Evolutionary conservation across 2,888 invertebrate genomes (phyloP).

Genomic region (Neoascia interrupta): DNA sequence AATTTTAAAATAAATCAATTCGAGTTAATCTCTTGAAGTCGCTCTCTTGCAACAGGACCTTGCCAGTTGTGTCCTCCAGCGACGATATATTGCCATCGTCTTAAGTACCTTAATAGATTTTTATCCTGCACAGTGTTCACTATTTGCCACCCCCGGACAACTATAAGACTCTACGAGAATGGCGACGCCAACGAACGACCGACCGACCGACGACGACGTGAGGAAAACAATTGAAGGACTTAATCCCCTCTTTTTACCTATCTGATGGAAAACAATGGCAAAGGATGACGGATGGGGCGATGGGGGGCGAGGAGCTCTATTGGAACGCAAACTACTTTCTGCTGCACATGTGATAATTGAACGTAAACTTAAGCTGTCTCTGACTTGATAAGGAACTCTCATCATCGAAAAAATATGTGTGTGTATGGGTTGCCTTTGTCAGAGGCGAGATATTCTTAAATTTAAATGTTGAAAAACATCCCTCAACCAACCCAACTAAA

Average conservation of each 20-base stretch:
- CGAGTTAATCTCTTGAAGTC: constrained; percentile 38
- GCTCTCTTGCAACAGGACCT: not conserved
- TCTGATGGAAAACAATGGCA: too few relatives aligned
- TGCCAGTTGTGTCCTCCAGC: not conserved
- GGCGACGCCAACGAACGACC: too few relatives aligned
- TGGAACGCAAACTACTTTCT: too few relatives aligned
- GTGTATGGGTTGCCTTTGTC: too few relatives aligned
- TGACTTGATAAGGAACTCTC: constrained; percentile 15
- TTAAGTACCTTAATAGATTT: constrained; percentile 23
- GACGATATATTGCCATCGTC: constrained; percentile 6
- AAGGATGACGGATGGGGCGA: too few relatives aligned
- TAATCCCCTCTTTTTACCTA: constrained; percentile 9
- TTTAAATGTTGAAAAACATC: not conserved
- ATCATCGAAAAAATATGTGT: too few relatives aligned
- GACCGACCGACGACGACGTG: too few relatives aligned
- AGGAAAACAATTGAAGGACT: constrained; percentile 3
- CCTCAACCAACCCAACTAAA: not conserved
- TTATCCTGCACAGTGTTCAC: constrained; percentile 1
- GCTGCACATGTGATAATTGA: too few relatives aligned
- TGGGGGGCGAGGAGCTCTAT: too few relatives aligned
- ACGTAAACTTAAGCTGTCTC: constrained; percentile 3
- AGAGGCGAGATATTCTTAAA: constrained; percentile 9
- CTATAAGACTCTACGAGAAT: not conserved
- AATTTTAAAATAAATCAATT: constrained; percentile 37
- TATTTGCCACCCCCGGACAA: not conserved